These are phyloP conservation scores for Lycopodina hypogea DNA, from an alignment of 37 sponge, comb jelly and placozoan genomes.

Conservation along the genomic window DNA sequence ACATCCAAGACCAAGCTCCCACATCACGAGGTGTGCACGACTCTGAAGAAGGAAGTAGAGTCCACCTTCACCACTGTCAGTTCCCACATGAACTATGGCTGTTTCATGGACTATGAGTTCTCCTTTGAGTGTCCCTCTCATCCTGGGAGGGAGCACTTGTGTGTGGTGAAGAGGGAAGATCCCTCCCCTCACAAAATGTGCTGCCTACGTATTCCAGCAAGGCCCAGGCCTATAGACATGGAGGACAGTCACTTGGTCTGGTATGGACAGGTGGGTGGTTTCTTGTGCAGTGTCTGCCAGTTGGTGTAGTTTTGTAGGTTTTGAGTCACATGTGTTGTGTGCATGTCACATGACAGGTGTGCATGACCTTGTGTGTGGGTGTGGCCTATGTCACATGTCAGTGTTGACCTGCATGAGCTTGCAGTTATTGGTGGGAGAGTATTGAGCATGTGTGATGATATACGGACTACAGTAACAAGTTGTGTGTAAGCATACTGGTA, in stretches of 20 bases:
- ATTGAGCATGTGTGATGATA: no score
- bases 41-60: background rate
- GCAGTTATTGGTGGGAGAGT: no score
- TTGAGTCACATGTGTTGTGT: no score
- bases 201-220: background rate
- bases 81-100: background rate
- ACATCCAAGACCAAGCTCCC: background rate
- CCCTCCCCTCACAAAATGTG: background rate
- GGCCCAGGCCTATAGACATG: background rate
- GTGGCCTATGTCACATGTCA: no score
- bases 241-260: background rate
- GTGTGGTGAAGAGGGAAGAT: background rate
- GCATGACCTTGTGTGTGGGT: no score
- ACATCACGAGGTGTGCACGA: background rate
- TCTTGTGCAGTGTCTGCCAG: no score
- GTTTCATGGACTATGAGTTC: background rate
- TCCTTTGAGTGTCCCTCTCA: slow-evolving; percentile 13
- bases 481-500: no score
- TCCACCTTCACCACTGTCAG: background rate
- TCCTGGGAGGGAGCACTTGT: slow-evolving; percentile 4
- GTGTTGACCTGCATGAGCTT: no score
- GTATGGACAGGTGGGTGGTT: background rate
- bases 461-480: no score
- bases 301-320: no score
- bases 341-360: no score